Conservation (phyloP, 2,797 vertebrate species). For the Menidia menidia region DNA sequence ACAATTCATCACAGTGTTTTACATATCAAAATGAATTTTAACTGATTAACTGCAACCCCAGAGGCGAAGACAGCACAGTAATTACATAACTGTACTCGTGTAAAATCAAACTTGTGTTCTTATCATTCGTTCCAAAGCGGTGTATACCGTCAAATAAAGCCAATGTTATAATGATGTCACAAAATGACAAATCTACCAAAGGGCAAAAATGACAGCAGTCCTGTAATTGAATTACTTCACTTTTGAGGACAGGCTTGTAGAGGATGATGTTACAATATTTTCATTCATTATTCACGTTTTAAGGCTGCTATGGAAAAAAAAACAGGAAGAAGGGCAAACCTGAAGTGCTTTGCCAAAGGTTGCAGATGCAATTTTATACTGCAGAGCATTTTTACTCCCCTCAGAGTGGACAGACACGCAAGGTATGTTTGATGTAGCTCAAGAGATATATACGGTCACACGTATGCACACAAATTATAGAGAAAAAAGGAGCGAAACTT, state of each 20-base stretch:
- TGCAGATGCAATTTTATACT: no score
- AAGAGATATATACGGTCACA: no score
- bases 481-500: no score
- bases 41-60: conserved; percentile 46
- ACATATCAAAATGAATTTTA: conserved; percentile 44
- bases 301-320: no score
- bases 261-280: neutral
- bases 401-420: no score
- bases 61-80: conserved; percentile 27
- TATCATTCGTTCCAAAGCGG: conserved; percentile 8
- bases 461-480: no score
- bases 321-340: no score
- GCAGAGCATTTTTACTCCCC: no score
- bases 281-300: neutral
- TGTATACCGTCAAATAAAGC: neutral
- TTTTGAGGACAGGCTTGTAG: neutral
- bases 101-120: conserved; percentile 24
- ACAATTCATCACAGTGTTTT: conserved; percentile 39
- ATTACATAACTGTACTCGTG: conserved; percentile 27
- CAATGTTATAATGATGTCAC: neutral
- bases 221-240: neutral
- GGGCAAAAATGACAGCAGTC: neutral
- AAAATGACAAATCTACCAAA: neutral
- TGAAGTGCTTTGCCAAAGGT: no score
- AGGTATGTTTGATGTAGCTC: no score